Conservation (phyloP, 92 coral and sea anemone genomes). For the Epizoanthus scotinus region DNA sequence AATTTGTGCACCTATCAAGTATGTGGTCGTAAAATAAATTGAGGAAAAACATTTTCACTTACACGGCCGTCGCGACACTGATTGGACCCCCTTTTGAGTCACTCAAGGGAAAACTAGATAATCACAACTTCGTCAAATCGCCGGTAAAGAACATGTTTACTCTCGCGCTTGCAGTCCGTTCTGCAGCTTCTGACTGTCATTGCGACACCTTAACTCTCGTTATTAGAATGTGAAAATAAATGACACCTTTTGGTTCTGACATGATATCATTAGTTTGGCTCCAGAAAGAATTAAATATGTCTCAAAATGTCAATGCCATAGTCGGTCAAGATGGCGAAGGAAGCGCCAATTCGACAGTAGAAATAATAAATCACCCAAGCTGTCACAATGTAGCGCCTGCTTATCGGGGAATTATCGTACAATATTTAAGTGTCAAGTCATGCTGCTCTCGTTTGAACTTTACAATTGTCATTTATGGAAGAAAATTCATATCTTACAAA, state of each 20-base stretch:
- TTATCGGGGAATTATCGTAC: constrained; percentile 35
- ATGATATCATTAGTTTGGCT: constrained; percentile 43
- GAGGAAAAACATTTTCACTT: constrained; percentile 35
- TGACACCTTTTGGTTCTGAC: constrained; percentile 24
- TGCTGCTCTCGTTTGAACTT: constrained; percentile 4
- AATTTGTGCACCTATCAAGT: constrained; percentile 16
- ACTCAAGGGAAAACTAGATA: constrained; percentile 12
- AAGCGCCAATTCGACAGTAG: constrained; percentile 39
- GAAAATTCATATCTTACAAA: background rate
- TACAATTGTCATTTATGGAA: background rate
- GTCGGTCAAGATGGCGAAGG: constrained; percentile 43
- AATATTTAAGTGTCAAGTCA: constrained; percentile 27
- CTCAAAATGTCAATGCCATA: constrained; percentile 23
- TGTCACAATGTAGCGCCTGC: constrained; percentile 42
- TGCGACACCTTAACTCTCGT: background rate
- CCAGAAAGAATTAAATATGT: constrained; percentile 43
- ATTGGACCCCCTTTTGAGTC: constrained; percentile 13
- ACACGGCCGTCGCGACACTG: constrained; percentile 30
- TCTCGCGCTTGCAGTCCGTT: background rate
- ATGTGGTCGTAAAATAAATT: constrained; percentile 25
- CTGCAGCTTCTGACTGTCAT: too few relatives aligned
- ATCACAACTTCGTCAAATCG: too few relatives aligned
- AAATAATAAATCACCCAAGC: constrained; percentile 45
- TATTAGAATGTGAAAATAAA: constrained; percentile 17
- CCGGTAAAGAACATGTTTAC: background rate